phyloP scores from a whole-genome alignment of 2,113 vertebrate genomes.

The Microcebus griseorufus region DNA sequence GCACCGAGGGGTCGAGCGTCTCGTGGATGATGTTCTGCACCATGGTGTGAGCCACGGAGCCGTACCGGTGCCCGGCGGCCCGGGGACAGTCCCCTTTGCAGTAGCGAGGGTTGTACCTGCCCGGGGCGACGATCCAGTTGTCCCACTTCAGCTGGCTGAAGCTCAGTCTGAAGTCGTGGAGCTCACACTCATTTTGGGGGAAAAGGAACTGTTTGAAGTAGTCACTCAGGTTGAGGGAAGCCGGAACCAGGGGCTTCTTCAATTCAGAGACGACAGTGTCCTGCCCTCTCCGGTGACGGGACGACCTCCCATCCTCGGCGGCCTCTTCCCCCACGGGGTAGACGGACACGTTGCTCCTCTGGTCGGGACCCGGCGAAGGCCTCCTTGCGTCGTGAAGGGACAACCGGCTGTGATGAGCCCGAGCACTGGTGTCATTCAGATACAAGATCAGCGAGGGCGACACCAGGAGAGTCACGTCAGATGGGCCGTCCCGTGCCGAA shows the following conservation, averaged over 20 bases:
- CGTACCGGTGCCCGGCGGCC: constrained; percentile 90
- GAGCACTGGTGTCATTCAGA: constrained; percentile 91
- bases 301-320: constrained; percentile 38
- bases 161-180: constrained; percentile 92
- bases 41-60: constrained; percentile 94
- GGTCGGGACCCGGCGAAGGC: background rate
- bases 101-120: constrained; percentile 94
- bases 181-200: constrained; percentile 91
- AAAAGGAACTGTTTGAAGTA: constrained; percentile 85
- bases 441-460: constrained; percentile 93
- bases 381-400: background rate
- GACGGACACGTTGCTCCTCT: background rate
- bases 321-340: background rate
- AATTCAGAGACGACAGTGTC: constrained; percentile 53
- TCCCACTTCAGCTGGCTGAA: constrained; percentile 96
- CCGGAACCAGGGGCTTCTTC: constrained; percentile 56
- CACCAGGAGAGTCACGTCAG: constrained; percentile 79
- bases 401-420: constrained; percentile 84
- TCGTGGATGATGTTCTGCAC: constrained; percentile 96
- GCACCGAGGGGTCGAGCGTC: constrained; percentile 91
- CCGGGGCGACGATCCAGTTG: constrained; percentile 95
- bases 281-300: constrained; percentile 84
- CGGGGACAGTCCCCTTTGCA: constrained; percentile 94
- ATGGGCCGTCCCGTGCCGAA: background rate
- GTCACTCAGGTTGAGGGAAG: constrained; percentile 83